phyloP scores from a whole-genome alignment of 2,113 vertebrate genomes.

The Ciconia maguari region DNA sequence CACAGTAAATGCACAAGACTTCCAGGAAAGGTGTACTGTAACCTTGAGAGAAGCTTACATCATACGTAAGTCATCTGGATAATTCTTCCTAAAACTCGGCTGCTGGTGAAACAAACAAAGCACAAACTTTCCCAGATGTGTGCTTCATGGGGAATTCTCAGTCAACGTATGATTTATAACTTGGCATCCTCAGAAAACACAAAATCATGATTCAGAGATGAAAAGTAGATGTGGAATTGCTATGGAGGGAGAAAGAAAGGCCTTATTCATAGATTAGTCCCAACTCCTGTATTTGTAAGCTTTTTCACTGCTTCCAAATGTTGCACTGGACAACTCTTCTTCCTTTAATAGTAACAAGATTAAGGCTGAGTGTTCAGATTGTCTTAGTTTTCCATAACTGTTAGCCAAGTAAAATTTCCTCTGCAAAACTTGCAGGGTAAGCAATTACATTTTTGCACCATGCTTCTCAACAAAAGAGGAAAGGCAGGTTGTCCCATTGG shows the following conservation, averaged over 20 bases:
- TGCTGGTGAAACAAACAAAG: constrained; percentile 38
- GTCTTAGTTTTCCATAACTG: neutral
- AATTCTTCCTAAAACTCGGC: neutral
- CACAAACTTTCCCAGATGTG: constrained; percentile 29
- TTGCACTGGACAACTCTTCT: neutral
- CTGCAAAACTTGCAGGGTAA: neutral
- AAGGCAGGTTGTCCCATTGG: neutral
- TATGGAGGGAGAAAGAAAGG: neutral
- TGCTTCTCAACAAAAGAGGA: neutral
- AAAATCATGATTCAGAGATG: neutral
- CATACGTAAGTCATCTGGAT: neutral
- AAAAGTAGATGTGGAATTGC: neutral
- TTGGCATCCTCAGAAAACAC: constrained; percentile 15
- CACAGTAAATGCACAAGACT: neutral
- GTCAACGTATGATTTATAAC: neutral
- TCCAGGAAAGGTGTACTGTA: neutral
- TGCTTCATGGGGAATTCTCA: neutral
- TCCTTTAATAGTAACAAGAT: neutral
- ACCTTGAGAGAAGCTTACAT: neutral
- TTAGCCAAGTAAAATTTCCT: neutral
- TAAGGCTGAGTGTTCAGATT: neutral
- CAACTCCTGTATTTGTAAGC: neutral
- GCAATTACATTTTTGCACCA: neutral
- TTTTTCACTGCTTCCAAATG: neutral
- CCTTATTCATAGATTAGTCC: neutral